Evolutionary conservation across 2,888 invertebrate species (phyloP).

Genomic region (Tribolium freemani): DNA sequence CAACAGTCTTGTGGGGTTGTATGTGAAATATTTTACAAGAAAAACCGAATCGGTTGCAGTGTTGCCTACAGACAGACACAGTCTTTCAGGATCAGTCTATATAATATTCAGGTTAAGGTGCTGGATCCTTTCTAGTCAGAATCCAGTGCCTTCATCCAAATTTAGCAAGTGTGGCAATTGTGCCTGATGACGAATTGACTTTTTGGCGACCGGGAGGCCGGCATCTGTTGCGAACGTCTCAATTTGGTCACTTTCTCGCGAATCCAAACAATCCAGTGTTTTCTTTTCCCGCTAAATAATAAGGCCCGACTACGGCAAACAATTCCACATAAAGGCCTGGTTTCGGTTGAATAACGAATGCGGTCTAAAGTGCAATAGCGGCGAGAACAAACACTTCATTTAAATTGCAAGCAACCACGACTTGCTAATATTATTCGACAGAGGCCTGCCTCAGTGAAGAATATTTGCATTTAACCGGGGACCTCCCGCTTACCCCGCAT

Average conservation of each 20-base stretch:
- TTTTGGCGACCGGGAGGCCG: too few relatives aligned
- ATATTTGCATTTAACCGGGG: constrained; percentile 36
- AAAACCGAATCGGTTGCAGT: too few relatives aligned
- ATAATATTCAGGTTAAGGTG: too few relatives aligned
- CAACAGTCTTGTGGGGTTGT: too few relatives aligned
- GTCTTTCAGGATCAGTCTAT: too few relatives aligned
- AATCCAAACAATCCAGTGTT: not conserved
- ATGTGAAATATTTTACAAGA: too few relatives aligned
- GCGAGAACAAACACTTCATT: constrained; percentile 48
- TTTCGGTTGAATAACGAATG: constrained; percentile 39
- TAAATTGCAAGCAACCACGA: constrained; percentile 45
- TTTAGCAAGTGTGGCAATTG: too few relatives aligned
- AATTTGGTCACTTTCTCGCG: not conserved
- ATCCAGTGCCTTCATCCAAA: too few relatives aligned
- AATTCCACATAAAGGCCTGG: constrained; percentile 17
- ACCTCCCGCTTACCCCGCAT: constrained; percentile 5
- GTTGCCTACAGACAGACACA: too few relatives aligned
- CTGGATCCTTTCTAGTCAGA: too few relatives aligned
- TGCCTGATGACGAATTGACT: too few relatives aligned
- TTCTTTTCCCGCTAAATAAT: not conserved
- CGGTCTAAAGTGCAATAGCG: constrained; percentile 41
- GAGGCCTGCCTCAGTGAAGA: constrained; percentile 33
- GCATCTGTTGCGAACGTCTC: not conserved
- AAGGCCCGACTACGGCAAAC: not conserved
- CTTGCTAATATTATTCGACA: constrained; percentile 43